Evolutionary conservation across 2,888 invertebrate genomes (phyloP).

Genomic region (Agrotis ipsilon): DNA sequence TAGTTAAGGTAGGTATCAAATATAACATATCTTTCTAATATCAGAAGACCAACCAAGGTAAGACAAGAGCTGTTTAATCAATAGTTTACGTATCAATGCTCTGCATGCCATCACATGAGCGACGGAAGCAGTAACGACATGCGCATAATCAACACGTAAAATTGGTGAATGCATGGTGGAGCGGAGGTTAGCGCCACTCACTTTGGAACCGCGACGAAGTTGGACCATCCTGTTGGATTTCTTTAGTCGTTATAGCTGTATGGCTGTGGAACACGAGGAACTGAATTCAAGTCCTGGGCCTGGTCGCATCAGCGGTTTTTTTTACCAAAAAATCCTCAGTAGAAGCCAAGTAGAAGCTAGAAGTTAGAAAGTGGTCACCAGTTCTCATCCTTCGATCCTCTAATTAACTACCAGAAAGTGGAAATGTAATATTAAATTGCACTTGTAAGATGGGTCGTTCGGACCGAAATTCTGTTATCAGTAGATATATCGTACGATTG

Average conservation of each 20-base stretch:
- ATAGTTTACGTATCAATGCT: constrained; percentile 4
- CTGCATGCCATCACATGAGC: neutral
- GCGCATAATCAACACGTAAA: constrained; percentile 1
- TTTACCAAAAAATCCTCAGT: neutral
- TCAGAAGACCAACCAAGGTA: neutral
- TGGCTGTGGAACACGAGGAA: neutral
- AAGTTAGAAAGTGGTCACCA: neutral
- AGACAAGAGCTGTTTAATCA: constrained; percentile 6
- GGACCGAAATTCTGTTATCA: neutral
- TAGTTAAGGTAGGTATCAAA: too few species aligned
- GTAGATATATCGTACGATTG: neutral
- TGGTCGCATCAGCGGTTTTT: neutral
- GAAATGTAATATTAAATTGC: too few species aligned
- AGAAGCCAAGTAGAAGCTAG: too few species aligned
- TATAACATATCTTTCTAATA: too few species aligned
- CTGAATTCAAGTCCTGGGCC: neutral
- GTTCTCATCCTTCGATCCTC: too few species aligned
- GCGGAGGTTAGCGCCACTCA: too few species aligned
- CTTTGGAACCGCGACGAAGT: too few species aligned
- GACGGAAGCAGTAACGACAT: neutral
- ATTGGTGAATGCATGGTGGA: neutral
- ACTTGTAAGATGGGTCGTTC: neutral
- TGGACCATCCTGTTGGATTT: too few species aligned
- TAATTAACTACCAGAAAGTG: too few species aligned
- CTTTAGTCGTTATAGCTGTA: neutral